Percentiles rank a stretch among this genome's conserved stretches.
phyloP scores from a whole-genome alignment of 2,797 vertebrate species.

The Tympanoctomys barrerae region DNA sequence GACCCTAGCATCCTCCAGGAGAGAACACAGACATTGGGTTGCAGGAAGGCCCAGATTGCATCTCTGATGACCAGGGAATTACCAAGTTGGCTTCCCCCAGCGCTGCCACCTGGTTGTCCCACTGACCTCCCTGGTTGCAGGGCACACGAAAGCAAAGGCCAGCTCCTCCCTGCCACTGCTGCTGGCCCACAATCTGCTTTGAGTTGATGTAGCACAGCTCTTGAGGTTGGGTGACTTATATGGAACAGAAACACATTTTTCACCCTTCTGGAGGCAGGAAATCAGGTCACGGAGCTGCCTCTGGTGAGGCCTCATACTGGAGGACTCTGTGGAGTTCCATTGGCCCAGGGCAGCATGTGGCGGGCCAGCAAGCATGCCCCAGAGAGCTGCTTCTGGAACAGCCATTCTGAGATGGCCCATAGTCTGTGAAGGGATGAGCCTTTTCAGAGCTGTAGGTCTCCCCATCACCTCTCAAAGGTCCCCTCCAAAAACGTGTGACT shows the following conservation, averaged over 20 bases:
- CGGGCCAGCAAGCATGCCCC: not conserved
- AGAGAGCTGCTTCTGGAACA: not conserved
- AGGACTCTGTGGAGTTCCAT: not conserved
- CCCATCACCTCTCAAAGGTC: not conserved
- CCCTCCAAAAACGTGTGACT: not conserved
- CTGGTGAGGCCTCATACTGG: not conserved
- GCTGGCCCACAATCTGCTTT: no score
- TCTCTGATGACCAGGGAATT: not conserved
- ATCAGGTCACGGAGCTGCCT: not conserved
- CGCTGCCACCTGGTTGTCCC: not conserved
- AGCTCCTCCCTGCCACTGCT: not conserved
- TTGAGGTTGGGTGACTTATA: not conserved
- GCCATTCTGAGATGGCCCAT: not conserved
- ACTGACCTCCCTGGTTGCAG: not conserved
- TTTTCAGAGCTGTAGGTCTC: not conserved
- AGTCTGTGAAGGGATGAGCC: not conserved
- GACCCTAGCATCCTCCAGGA: not conserved
- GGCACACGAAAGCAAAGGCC: not conserved
- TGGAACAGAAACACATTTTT: not conserved
- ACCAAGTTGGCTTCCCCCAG: not conserved
- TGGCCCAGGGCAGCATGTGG: no score
- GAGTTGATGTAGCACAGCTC: not conserved
- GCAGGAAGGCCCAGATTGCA: not conserved
- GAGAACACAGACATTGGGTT: not conserved
- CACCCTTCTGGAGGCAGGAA: not conserved